Base-by-base conservation (phyloP, 2,797 vertebrate genomes). In the Cygnus olor region DNA sequence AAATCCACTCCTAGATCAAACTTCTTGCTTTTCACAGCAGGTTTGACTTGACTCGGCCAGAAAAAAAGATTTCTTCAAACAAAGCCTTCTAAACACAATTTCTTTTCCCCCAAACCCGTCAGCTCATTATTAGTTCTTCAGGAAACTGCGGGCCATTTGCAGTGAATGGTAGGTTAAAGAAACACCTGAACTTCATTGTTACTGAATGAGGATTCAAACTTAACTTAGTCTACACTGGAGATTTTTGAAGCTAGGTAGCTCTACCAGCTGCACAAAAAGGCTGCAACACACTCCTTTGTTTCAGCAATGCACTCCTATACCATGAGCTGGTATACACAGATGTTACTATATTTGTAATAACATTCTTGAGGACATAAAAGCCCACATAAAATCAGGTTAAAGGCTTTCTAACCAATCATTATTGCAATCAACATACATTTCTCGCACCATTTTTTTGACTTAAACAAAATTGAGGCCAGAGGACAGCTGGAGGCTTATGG, bases 391-490 rank as follows among this genome's bases (percentile, higher is more conserved):
- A 68, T 14, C 70, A 85, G 61, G 38, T 58, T 79, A 79, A 79
- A 84, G 25, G 6, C 70, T 56, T 65, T 72, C 18, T 72, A 77
- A 51, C 20, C 58, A 69, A 61, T 54, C 76, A 71, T 88, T 66
- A 60, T 25, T 72, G 32, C 27, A 83, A 88, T 69, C 47, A 90
- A 60, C 42, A 27, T 51, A 68, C 3, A 28, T 49, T 91, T 71
- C 49, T 93, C 44, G 74, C 78, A 76, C 69, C 49, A 21, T 5
- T 78, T 93, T 93, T 90, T 66, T 58, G 34, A 65, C 42, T 91
- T 40, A 56, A 83, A 83, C 71, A 88, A 91, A 89, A 94, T 11
- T n/a, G 40, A 84, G 47, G 70, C 73, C 73, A 83, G 69, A 83
- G 65, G 80, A 93, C 64, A 78, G 71, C 66, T 92, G 57, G 53